Evolutionary conservation across 2,113 vertebrate genomes (phyloP).

Genomic region (Murina feae): DNA sequence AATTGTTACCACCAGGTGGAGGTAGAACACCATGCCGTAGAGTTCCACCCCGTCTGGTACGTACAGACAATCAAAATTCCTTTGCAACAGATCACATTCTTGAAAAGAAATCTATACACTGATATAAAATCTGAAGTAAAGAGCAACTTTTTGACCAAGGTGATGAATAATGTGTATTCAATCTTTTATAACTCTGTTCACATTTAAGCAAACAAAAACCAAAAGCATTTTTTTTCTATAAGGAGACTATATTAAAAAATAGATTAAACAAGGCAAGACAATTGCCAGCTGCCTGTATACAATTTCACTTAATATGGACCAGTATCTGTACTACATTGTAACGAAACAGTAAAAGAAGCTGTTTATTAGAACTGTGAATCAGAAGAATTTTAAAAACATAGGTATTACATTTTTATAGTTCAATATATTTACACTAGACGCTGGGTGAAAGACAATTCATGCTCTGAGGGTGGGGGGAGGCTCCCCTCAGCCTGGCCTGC

Average conservation of each 20-base stretch:
- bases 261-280: background rate
- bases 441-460: too few relatives aligned
- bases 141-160: background rate
- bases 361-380: background rate
- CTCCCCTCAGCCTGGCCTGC: too few relatives aligned
- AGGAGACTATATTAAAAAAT: background rate
- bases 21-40: background rate
- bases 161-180: background rate
- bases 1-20: constrained; percentile 7
- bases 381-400: background rate
- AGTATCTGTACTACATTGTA: background rate
- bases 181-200: background rate
- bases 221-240: background rate
- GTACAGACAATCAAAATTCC: background rate
- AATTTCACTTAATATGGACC: background rate
- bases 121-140: constrained; percentile 13
- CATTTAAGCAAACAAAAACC: constrained; percentile 9
- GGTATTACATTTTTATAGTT: background rate
- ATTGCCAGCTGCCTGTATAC: background rate
- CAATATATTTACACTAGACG: background rate
- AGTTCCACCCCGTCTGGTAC: background rate
- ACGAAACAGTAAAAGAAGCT: background rate
- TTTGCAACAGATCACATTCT: background rate
- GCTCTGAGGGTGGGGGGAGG: too few relatives aligned
- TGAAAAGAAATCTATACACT: background rate